Conservation (phyloP, 2,797 vertebrate species). For the Fundulus diaphanus region DNA sequence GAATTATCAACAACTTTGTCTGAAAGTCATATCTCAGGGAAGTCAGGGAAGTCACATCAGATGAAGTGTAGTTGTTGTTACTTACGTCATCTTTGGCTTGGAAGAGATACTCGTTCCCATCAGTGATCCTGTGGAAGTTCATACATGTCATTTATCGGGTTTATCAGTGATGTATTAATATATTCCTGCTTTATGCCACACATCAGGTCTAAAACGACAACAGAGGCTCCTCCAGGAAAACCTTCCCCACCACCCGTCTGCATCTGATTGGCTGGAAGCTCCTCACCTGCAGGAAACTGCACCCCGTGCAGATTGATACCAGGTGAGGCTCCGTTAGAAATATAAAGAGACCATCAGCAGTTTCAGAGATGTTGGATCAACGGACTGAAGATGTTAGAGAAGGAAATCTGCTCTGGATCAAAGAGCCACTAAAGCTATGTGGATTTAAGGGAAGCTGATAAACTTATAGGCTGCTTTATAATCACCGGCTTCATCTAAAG, state of each 20-base stretch:
- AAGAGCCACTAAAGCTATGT: neutral
- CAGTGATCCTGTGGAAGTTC: constrained; percentile 85
- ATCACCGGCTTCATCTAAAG: neutral
- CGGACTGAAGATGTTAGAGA: too few species aligned
- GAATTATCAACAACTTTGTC: neutral
- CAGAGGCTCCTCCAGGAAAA: too few species aligned
- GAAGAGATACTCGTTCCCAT: constrained; percentile 99
- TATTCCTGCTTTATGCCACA: neutral
- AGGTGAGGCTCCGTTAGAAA: too few species aligned
- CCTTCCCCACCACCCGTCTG: too few species aligned
- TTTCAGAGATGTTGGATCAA: too few species aligned
- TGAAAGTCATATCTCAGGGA: too few species aligned
- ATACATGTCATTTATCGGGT: neutral
- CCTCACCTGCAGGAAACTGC: too few species aligned
- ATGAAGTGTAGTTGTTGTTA: constrained; percentile 26
- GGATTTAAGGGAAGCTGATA: neutral
- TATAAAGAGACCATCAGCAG: too few species aligned
- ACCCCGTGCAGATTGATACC: neutral
- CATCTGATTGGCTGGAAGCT: too few species aligned
- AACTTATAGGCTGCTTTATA: neutral
- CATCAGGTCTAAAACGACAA: neutral
- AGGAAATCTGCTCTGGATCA: too few species aligned
- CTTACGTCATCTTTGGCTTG: constrained; percentile 99
- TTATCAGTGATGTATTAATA: neutral
- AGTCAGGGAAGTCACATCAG: neutral